Percentiles rank a stretch among this genome's conserved stretches.
Conservation (phyloP, 2,888 invertebrate species). For the Chalcosyrphus nemorum region DNA sequence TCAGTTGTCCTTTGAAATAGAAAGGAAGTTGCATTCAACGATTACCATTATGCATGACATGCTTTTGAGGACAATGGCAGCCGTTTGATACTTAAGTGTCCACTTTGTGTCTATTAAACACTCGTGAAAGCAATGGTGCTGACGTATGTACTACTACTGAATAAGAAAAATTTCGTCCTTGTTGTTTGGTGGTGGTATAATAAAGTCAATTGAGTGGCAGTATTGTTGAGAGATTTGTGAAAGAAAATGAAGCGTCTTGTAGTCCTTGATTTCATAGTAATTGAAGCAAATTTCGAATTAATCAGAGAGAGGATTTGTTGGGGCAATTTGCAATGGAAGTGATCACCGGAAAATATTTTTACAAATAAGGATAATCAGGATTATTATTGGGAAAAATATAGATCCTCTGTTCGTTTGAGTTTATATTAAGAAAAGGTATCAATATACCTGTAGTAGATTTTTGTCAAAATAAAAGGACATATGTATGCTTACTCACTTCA, state of each 20-base stretch:
- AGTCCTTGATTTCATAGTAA: slow-evolving; percentile 25
- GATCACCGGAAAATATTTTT: slow-evolving; percentile 46
- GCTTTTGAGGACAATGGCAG: slow-evolving; percentile 44
- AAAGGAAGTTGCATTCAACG: slow-evolving; percentile 74
- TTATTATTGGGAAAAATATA: neutral
- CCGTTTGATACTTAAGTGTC: slow-evolving; percentile 69
- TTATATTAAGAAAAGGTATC: too few relatives aligned
- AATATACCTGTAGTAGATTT: too few relatives aligned
- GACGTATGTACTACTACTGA: too few relatives aligned
- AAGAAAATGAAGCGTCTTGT: neutral
- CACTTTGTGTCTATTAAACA: slow-evolving; percentile 71
- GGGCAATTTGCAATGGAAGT: neutral
- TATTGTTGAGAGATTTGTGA: slow-evolving; percentile 21
- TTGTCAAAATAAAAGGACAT: too few relatives aligned
- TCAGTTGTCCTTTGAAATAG: slow-evolving; percentile 50
- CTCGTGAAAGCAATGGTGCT: slow-evolving; percentile 51
- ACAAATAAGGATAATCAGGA: slow-evolving; percentile 53
- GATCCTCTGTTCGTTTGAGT: too few relatives aligned
- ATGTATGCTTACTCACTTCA: too few relatives aligned
- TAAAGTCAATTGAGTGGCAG: slow-evolving; percentile 69
- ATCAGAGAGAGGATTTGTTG: slow-evolving; percentile 2
- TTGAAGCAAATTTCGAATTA: slow-evolving; percentile 43
- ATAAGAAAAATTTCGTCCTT: slow-evolving; percentile 25
- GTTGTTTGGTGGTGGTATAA: slow-evolving; percentile 56
- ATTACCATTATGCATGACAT: slow-evolving; percentile 71